phyloP scores from a whole-genome alignment of 2,888 invertebrate species.

The Spisula subtruncata region DNA sequence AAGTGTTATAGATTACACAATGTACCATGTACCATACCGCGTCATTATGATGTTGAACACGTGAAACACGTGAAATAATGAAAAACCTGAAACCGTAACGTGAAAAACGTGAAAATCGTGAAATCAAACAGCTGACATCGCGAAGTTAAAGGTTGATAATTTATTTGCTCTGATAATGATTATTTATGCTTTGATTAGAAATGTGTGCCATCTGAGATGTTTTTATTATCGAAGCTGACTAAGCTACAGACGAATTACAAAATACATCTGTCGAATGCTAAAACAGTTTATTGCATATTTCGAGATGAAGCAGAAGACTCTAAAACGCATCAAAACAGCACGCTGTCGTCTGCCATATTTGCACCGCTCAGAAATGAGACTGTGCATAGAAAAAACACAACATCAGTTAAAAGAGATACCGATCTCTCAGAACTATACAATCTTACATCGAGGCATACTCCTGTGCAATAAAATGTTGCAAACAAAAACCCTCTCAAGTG shows the following conservation, averaged over 20 bases:
- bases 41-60: too few species aligned
- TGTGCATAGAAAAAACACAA: not conserved
- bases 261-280: not conserved
- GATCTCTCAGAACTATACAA: not conserved
- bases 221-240: not conserved
- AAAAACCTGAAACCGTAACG: too few species aligned
- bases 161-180: too few species aligned
- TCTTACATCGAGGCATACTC: not conserved
- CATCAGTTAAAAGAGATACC: not conserved
- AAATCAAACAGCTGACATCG: too few species aligned
- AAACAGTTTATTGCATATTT: not conserved
- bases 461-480: not conserved
- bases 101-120: too few species aligned
- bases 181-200: too few species aligned
- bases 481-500: not conserved
- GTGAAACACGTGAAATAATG: too few species aligned
- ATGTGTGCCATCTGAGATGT: too few species aligned
- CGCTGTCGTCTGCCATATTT: not conserved
- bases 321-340: not conserved
- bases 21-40: too few species aligned
- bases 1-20: too few species aligned
- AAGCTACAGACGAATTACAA: not conserved
- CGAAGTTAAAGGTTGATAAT: too few species aligned
- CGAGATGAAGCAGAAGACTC: not conserved
- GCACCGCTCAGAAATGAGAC: not conserved